Conservation (phyloP, 2,797 vertebrate genomes). For the Huso huso region DNA sequence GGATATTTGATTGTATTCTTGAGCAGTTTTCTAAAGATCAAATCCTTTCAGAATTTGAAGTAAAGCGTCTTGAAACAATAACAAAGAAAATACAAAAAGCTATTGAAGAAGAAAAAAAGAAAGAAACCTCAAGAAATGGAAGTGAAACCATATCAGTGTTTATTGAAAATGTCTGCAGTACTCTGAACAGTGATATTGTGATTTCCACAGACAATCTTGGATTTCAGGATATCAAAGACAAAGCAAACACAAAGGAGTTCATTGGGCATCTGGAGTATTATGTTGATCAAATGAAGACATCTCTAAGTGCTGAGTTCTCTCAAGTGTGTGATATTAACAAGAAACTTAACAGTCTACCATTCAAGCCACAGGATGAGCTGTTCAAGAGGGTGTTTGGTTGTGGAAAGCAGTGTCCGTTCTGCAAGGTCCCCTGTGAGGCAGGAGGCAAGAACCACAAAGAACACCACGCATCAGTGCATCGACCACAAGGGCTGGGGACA, state of each 20-base stretch:
- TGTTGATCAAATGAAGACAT: conserved; percentile 15
- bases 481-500: conserved; percentile 31
- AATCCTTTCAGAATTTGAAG: conserved; percentile 28
- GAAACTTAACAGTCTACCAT: conserved; percentile 23
- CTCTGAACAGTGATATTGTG: conserved; percentile 30
- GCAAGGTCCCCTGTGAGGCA: conserved; percentile 46
- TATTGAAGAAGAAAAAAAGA: background rate
- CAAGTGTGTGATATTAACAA: background rate
- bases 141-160: conserved; percentile 21
- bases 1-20: conserved; percentile 30
- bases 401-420: conserved; percentile 45
- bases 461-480: conserved; percentile 40
- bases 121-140: conserved; percentile 11
- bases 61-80: conserved; percentile 15
- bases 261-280: conserved; percentile 15
- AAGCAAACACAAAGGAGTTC: conserved; percentile 25
- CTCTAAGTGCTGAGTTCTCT: conserved; percentile 20
- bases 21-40: conserved; percentile 14
- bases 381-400: conserved; percentile 37
- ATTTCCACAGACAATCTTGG: conserved; percentile 26
- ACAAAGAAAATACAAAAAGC: conserved; percentile 24
- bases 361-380: conserved; percentile 38
- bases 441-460: conserved; percentile 11
- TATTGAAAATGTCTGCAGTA: conserved; percentile 25
- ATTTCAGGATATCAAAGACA: conserved; percentile 27